phyloP scores from a whole-genome alignment of 1,140 invertebrate species.

The Tenebrio molitor region DNA sequence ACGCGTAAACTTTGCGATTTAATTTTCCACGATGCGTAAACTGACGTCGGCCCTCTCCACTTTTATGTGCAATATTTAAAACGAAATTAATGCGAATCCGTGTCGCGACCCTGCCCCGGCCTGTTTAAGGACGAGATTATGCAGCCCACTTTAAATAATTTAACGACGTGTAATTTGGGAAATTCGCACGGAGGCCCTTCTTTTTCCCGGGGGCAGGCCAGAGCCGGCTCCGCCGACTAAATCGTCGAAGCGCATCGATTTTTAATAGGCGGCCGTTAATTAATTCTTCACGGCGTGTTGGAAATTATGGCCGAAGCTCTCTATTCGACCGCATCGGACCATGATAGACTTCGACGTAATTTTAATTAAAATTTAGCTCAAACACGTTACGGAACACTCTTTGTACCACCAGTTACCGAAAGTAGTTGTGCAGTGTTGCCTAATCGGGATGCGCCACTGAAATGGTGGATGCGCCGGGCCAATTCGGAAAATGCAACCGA shows the following conservation, averaged over 20 bases:
- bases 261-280: constrained; percentile 2
- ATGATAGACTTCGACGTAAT: background rate
- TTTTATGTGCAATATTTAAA: constrained; percentile 23
- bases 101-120: background rate
- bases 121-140: background rate
- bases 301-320: too few relatives aligned
- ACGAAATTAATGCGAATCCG: constrained; percentile 6
- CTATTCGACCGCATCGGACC: too few relatives aligned
- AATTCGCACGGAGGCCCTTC: background rate
- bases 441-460: too few relatives aligned
- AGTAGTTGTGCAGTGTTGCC: background rate
- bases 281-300: constrained; percentile 5
- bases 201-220: background rate
- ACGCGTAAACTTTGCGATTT: constrained; percentile 24
- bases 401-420: too few relatives aligned
- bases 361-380: background rate
- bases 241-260: too few relatives aligned
- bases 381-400: background rate
- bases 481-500: too few relatives aligned
- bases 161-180: background rate
- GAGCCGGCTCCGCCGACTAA: too few relatives aligned
- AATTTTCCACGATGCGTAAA: constrained; percentile 28
- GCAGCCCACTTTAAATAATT: constrained; percentile 1
- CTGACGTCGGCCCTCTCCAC: background rate
- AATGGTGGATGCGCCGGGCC: too few relatives aligned